These are phyloP conservation scores for Erpetoichthys calabaricus DNA, from an alignment of 2,797 vertebrate species.

Conservation along the genomic window DNA sequence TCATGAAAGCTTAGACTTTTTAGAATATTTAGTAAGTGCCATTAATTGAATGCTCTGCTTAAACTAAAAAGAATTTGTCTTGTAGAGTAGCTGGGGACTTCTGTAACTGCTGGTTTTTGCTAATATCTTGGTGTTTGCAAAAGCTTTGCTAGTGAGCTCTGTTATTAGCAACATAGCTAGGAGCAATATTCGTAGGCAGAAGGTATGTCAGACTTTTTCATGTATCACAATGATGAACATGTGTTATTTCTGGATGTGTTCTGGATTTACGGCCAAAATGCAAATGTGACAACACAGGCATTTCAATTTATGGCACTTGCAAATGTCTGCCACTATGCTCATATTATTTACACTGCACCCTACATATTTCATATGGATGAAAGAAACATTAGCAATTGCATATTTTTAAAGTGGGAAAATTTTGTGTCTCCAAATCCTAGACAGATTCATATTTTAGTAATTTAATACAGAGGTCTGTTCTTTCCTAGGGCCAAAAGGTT, in stretches of 20 bases:
- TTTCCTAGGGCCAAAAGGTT: too few relatives aligned
- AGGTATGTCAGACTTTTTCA: background rate
- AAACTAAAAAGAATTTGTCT: too few relatives aligned
- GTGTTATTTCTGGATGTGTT: too few relatives aligned
- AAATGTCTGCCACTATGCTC: background rate
- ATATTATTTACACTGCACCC: constrained; percentile 10
- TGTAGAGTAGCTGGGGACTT: constrained; percentile 23
- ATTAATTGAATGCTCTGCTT: too few relatives aligned
- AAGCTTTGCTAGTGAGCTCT: constrained; percentile 18
- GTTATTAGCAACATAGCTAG: constrained; percentile 25
- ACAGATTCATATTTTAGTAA: too few relatives aligned
- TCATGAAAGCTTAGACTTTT: too few relatives aligned
- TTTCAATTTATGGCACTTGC: constrained; percentile 19
- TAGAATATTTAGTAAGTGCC: too few relatives aligned
- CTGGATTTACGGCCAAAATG: too few relatives aligned
- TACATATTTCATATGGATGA: background rate
- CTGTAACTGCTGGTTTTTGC: constrained; percentile 29
- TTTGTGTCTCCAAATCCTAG: too few relatives aligned
- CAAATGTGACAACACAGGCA: constrained; percentile 11
- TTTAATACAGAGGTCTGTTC: too few relatives aligned
- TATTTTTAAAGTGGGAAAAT: too few relatives aligned
- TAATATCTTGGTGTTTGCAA: constrained; percentile 25
- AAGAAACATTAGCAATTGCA: background rate
- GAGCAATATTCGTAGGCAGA: background rate
- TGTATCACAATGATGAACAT: too few relatives aligned